Evolutionary conservation across 2,888 invertebrate species (phyloP).

Genomic region (Adineta ricciae): DNA sequence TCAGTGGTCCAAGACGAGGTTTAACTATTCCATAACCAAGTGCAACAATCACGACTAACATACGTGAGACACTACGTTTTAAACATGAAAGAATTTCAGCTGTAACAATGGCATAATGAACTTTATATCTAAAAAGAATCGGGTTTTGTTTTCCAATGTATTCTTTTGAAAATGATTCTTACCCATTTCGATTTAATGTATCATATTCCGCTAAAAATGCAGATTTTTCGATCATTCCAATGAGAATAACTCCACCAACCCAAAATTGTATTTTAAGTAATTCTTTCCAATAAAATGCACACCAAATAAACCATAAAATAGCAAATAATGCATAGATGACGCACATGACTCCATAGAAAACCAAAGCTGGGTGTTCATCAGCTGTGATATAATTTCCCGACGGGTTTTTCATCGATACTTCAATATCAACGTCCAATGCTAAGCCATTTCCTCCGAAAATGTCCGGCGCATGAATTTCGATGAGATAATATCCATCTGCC

Average conservation of each 20-base stretch:
- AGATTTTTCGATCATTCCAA: slow-evolving; percentile 65
- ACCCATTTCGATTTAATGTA: slow-evolving; percentile 62
- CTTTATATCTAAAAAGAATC: slow-evolving; percentile 44
- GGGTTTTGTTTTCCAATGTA: background rate
- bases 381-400: background rate
- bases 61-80: slow-evolving; percentile 77
- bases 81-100: slow-evolving; percentile 83
- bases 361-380: background rate
- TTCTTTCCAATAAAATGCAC: slow-evolving; percentile 67
- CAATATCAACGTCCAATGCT: background rate
- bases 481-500: background rate
- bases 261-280: slow-evolving; percentile 83
- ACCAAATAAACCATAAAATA: slow-evolving; percentile 22
- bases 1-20: slow-evolving; percentile 74
- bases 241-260: slow-evolving; percentile 79
- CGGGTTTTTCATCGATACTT: background rate
- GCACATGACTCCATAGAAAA: no score
- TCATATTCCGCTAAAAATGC: slow-evolving; percentile 81
- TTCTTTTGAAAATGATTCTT: slow-evolving; percentile 37
- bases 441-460: background rate
- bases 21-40: slow-evolving; percentile 90
- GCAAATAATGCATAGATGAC: slow-evolving; percentile 30
- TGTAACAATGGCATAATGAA: slow-evolving; percentile 65
- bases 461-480: background rate
- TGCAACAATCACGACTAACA: slow-evolving; percentile 85